phyloP scores from a whole-genome alignment of 2,888 invertebrate species.

The Deilephila elpenor region DNA sequence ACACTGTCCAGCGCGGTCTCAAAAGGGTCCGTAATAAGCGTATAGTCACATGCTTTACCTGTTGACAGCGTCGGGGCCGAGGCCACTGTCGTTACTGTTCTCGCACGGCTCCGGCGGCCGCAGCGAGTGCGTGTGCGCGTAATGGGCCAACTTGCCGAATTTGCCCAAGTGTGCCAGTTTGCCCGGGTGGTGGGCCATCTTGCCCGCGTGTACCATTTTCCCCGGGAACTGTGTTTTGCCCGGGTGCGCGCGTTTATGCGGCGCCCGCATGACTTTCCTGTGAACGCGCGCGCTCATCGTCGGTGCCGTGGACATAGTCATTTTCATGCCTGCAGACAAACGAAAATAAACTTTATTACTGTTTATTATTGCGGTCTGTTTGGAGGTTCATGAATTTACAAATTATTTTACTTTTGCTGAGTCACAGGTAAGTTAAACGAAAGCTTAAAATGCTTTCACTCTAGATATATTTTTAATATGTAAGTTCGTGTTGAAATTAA shows the following conservation, averaged over 20 bases:
- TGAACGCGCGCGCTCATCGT: slow-evolving; percentile 88
- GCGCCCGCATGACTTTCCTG: slow-evolving; percentile 87
- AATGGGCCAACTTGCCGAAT: slow-evolving; percentile 71
- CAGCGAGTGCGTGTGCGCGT: slow-evolving; percentile 77
- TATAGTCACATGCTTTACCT: slow-evolving; percentile 57
- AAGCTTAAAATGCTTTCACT: too few species aligned
- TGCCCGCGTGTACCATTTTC: slow-evolving; percentile 79
- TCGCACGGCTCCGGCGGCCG: slow-evolving; percentile 88
- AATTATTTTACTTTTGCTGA: not conserved
- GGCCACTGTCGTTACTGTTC: slow-evolving; percentile 95
- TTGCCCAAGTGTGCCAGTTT: slow-evolving; percentile 68
- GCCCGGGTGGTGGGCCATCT: slow-evolving; percentile 66
- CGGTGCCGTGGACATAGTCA: slow-evolving; percentile 89
- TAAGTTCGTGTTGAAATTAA: too few species aligned
- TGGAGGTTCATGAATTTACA: slow-evolving; percentile 32
- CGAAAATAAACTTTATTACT: slow-evolving; percentile 54
- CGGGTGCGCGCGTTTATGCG: slow-evolving; percentile 85
- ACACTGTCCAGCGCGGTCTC: not conserved
- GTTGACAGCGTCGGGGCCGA: slow-evolving; percentile 90
- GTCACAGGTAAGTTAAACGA: not conserved
- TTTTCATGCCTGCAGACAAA: slow-evolving; percentile 87
- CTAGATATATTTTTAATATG: too few species aligned
- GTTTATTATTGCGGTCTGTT: slow-evolving; percentile 32
- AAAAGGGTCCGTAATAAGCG: slow-evolving; percentile 15
- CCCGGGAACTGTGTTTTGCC: slow-evolving; percentile 76